A percentile compares a stretch with the other conserved stretches of the same genome.
Conservation (phyloP, 1,140 invertebrate species). For the Lysiphlebus fabarum region DNA sequence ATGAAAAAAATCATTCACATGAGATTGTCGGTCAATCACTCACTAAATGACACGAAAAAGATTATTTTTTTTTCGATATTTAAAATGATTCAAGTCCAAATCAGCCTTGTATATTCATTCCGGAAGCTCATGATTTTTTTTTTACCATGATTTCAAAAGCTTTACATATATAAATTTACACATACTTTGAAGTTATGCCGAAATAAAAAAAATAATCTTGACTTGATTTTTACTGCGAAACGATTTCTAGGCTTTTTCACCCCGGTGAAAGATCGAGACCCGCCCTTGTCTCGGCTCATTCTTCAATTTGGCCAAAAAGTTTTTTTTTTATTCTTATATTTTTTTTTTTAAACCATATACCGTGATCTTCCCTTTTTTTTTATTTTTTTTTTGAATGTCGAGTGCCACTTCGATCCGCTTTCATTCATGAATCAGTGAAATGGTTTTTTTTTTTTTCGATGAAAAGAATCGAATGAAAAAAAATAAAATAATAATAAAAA, state of each 20-base stretch:
- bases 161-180: background rate
- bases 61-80: background rate
- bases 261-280: constrained; percentile 18
- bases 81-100: too few species aligned
- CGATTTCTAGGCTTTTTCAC: constrained; percentile 5
- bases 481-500: background rate
- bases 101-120: constrained; percentile 7
- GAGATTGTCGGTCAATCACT: constrained; percentile 17
- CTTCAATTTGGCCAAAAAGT: constrained; percentile 11
- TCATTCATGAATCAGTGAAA: constrained; percentile 19
- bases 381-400: constrained; percentile 10
- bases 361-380: constrained; percentile 1
- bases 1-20: constrained; percentile 18
- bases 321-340: constrained; percentile 18
- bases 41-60: constrained; percentile 22
- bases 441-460: constrained; percentile 17
- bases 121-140: background rate
- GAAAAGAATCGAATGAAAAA: background rate
- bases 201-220: background rate
- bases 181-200: constrained; percentile 6
- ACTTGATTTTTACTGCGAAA: constrained; percentile 14
- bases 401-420: constrained; percentile 18
- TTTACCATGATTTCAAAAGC: constrained; percentile 9
- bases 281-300: constrained; percentile 20
- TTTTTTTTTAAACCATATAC: constrained; percentile 3